Evolutionary conservation across 2,113 vertebrate species (phyloP).

Genomic region (Lonchura striata): DNA sequence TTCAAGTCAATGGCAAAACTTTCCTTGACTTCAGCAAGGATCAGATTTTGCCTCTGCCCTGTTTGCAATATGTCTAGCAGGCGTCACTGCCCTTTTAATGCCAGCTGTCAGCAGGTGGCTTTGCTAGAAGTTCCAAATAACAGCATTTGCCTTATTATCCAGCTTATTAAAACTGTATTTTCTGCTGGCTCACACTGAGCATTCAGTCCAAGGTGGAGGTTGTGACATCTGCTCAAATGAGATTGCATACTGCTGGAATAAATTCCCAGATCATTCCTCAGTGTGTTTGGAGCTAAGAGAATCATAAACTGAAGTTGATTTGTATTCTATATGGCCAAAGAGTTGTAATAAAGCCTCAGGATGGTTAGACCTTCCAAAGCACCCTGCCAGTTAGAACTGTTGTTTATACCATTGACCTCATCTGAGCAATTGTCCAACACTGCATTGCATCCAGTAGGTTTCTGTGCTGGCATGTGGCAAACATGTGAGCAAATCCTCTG

Average conservation of each 20-base stretch:
- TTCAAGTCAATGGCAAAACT: background rate
- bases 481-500: background rate
- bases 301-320: constrained; percentile 20
- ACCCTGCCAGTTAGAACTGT: background rate
- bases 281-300: background rate
- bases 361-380: background rate
- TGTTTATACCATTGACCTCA: background rate
- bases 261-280: background rate
- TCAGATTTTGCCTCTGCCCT: background rate
- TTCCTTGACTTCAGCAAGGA: background rate
- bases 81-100: constrained; percentile 7
- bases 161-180: constrained; percentile 9
- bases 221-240: constrained; percentile 8
- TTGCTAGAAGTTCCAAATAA: constrained; percentile 1
- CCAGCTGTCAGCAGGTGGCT: background rate
- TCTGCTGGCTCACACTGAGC: background rate
- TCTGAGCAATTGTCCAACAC: background rate
- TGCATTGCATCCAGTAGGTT: background rate
- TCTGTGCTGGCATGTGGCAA: background rate
- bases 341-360: background rate
- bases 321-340: background rate
- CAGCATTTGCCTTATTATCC: background rate
- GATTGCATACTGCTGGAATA: background rate
- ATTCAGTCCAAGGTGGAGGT: constrained; percentile 5
- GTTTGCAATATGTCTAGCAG: background rate